Conservation (phyloP, 2,888 invertebrate genomes). For the Eupithecia subumbrata region DNA sequence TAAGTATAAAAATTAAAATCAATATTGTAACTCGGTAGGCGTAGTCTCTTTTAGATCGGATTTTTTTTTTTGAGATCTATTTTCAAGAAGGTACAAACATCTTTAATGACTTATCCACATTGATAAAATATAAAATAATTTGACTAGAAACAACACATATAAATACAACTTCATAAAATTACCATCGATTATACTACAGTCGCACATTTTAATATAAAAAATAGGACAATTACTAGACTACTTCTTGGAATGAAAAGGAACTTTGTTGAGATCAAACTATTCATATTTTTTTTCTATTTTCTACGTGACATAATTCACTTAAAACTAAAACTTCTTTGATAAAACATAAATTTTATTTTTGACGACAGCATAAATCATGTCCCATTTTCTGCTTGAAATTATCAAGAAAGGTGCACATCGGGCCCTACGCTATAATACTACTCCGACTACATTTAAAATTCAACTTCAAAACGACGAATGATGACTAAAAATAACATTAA, state of each 20-base stretch:
- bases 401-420: constrained; percentile 11
- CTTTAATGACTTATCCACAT: constrained; percentile 61
- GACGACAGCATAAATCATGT: neutral
- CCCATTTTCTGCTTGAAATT: constrained; percentile 18
- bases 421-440: constrained; percentile 21
- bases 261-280: constrained; percentile 54
- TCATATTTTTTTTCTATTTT: neutral
- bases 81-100: neutral
- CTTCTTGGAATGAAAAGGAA: constrained; percentile 55
- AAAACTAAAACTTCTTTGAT: constrained; percentile 4
- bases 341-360: neutral
- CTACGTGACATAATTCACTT: neutral
- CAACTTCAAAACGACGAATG: constrained; percentile 4
- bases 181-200: constrained; percentile 70
- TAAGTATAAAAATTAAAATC: neutral
- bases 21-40: neutral
- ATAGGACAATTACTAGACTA: constrained; percentile 48
- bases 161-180: constrained; percentile 65
- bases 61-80: constrained; percentile 17
- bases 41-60: neutral
- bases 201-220: constrained; percentile 62
- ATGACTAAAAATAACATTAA: neutral
- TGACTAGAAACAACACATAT: constrained; percentile 80
- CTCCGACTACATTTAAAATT: constrained; percentile 9
- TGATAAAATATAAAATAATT: constrained; percentile 74